These are phyloP conservation scores for Paedocypris sp. DNA, from an alignment of 2,113 vertebrate genomes.

Conservation along the genomic window DNA sequence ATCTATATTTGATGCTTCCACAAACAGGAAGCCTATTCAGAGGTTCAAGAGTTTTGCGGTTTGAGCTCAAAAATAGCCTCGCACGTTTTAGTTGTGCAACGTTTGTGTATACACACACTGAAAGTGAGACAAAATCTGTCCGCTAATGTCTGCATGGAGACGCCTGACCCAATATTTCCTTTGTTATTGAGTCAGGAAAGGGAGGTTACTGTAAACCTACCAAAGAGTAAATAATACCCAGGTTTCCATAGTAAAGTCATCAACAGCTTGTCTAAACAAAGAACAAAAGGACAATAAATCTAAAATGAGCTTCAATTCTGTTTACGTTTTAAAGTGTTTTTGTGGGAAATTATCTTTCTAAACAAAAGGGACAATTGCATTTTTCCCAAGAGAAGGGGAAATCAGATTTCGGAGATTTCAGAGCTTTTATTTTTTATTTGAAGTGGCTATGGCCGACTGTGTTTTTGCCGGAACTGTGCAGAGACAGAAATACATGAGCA, in stretches of 20 bases:
- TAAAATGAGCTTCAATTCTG: conserved; percentile 69
- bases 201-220: conserved; percentile 57
- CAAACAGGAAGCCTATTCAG: conserved; percentile 33
- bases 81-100: conserved; percentile 30
- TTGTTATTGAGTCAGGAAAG: conserved; percentile 65
- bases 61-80: conserved; percentile 35
- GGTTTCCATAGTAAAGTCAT: conserved; percentile 70
- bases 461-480: conserved; percentile 55
- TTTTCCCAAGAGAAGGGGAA: conserved; percentile 64
- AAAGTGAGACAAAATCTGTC: conserved; percentile 47
- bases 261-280: conserved; percentile 61
- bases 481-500: conserved; percentile 58
- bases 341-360: conserved; percentile 60
- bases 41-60: conserved; percentile 24
- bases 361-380: conserved; percentile 54
- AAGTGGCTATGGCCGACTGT: conserved; percentile 31
- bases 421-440: conserved; percentile 38
- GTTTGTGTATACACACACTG: conserved; percentile 30
- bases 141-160: conserved; percentile 59
- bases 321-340: conserved; percentile 68
- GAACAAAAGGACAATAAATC: conserved; percentile 68
- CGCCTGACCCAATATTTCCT: conserved; percentile 65
- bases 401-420: conserved; percentile 49
- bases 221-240: conserved; percentile 66
- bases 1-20: conserved; percentile 17